These are phyloP conservation scores for Entomobrya proxima DNA, from an alignment of 2,888 invertebrate genomes.

Conservation along the genomic window DNA sequence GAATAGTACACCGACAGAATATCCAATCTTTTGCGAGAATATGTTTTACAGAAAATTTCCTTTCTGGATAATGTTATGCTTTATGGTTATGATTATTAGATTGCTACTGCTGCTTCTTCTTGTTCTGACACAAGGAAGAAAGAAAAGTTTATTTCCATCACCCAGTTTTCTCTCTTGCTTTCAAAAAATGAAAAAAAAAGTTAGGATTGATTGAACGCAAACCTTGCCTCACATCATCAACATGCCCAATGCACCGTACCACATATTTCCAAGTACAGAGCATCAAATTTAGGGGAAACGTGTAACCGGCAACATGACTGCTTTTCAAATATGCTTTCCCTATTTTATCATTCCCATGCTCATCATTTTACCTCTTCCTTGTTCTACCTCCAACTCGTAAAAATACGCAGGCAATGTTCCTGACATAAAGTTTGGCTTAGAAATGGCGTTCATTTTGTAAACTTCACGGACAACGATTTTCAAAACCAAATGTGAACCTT, in stretches of 20 bases:
- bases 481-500: too few species aligned
- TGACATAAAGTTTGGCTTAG: too few species aligned
- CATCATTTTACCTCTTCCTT: slow-evolving; percentile 50
- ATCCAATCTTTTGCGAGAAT: not conserved
- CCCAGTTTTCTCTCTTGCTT: not conserved
- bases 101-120: slow-evolving; percentile 18
- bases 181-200: not conserved
- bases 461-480: too few species aligned
- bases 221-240: slow-evolving; percentile 43
- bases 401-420: slow-evolving; percentile 5
- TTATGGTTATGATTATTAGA: slow-evolving; percentile 44
- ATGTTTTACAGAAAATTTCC: not conserved
- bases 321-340: not conserved
- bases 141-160: slow-evolving; percentile 38
- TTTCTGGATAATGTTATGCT: slow-evolving; percentile 12
- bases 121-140: not conserved
- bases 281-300: not conserved
- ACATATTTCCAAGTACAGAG: not conserved
- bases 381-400: slow-evolving; percentile 40
- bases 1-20: not conserved
- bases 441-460: too few species aligned
- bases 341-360: slow-evolving; percentile 51
- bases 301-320: not conserved
- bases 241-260: slow-evolving; percentile 36
- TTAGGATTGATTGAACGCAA: slow-evolving; percentile 44